These are phyloP conservation scores for Podarcis siculus DNA, from an alignment of 2,797 vertebrate genomes.

Conservation along the genomic window DNA sequence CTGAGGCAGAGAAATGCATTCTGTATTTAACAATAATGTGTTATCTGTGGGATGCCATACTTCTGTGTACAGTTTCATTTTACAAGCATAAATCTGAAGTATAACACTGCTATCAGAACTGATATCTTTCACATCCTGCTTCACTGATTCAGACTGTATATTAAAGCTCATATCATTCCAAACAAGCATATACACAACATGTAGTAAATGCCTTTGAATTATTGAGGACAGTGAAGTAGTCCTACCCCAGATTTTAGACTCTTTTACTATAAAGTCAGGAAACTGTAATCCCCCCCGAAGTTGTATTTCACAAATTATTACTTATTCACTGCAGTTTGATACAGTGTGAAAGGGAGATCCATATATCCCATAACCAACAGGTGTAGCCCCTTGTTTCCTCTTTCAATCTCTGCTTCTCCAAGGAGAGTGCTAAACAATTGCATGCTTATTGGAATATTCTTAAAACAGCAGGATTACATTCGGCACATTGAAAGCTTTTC, in stretches of 20 bases:
- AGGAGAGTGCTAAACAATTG: constrained; percentile 59
- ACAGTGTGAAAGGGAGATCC: constrained; percentile 44
- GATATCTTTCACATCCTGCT: background rate
- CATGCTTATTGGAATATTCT: constrained; percentile 53
- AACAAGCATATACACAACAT: constrained; percentile 37
- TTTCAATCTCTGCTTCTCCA: constrained; percentile 53
- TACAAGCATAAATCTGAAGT: constrained; percentile 21
- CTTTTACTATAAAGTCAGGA: constrained; percentile 59
- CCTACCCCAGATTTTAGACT: constrained; percentile 30
- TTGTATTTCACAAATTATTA: constrained; percentile 71
- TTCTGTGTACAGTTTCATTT: constrained; percentile 37
- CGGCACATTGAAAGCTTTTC: constrained; percentile 54
- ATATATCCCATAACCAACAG: constrained; percentile 49
- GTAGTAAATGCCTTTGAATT: constrained; percentile 45
- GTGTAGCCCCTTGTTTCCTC: constrained; percentile 57
- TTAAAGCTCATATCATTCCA: constrained; percentile 28
- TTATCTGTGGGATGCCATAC: background rate
- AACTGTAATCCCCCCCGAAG: constrained; percentile 49
- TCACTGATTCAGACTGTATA: background rate
- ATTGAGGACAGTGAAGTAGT: constrained; percentile 46
- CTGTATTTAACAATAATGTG: background rate
- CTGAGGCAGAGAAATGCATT: background rate
- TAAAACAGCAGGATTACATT: constrained; percentile 52
- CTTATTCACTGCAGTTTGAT: constrained; percentile 62
- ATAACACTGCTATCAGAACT: constrained; percentile 13